Evolutionary conservation across 2,888 invertebrate genomes (phyloP).

Genomic region (Hartigia nigra): DNA sequence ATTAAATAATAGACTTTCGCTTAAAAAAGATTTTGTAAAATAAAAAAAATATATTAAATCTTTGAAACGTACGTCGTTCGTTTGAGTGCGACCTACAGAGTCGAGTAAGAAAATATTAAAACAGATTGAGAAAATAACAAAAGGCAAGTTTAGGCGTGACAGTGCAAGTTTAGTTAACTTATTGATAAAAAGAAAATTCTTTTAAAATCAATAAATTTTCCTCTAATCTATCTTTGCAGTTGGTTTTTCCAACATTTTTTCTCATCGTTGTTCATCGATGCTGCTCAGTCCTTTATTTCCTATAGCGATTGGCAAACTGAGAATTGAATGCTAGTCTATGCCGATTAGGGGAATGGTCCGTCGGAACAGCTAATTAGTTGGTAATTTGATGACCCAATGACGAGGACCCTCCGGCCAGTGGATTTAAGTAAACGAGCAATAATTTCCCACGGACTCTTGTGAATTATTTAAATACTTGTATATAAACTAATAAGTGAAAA

Average conservation of each 20-base stretch:
- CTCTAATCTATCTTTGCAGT: no score
- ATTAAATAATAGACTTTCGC: background rate
- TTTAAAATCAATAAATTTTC: no score
- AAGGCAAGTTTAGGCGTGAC: no score
- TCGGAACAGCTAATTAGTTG: background rate
- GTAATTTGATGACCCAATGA: background rate
- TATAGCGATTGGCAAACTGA: background rate
- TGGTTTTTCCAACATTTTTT: no score
- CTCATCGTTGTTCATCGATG: background rate
- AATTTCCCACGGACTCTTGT: background rate
- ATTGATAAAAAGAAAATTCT: no score
- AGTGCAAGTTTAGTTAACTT: no score
- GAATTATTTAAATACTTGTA: no score
- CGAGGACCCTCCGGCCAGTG: background rate
- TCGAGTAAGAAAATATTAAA: no score
- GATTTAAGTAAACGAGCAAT: background rate
- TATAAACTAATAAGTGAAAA: no score
- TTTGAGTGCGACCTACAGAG: no score
- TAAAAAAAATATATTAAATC: background rate
- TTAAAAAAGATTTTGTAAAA: background rate
- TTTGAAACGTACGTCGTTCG: background rate
- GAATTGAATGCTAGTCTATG: background rate
- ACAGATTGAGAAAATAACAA: no score
- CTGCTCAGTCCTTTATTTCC: background rate
- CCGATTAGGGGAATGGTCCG: background rate